A percentile compares a stretch with the other conserved stretches of the same genome.
phyloP scores from a whole-genome alignment of 1,140 invertebrate genomes.

The Scaptomyza montana region DNA sequence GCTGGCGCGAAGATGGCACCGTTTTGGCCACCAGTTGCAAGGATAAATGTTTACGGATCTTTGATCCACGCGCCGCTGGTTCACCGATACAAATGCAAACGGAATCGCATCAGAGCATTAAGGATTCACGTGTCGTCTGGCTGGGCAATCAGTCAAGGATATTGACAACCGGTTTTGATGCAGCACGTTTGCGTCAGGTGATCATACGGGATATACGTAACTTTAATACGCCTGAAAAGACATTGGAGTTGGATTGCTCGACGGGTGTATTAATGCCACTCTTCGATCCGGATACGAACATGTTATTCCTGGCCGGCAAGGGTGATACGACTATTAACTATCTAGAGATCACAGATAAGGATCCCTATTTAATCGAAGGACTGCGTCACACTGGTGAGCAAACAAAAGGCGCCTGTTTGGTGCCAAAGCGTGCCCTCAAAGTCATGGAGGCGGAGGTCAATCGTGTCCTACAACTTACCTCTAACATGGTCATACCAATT shows the following conservation, averaged over 20 bases:
- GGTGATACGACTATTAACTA: slow-evolving; percentile 94
- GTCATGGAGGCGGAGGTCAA: slow-evolving; percentile 98
- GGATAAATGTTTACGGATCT: slow-evolving; percentile 92
- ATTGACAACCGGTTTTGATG: slow-evolving; percentile 92
- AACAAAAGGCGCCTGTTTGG: slow-evolving; percentile 95
- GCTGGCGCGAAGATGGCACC: slow-evolving; percentile 93
- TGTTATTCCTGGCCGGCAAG: slow-evolving; percentile 97
- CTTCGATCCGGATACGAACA: slow-evolving; percentile 95
- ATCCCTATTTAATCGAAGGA: slow-evolving; percentile 93
- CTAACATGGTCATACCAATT: slow-evolving; percentile 93
- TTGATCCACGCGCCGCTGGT: slow-evolving; percentile 89
- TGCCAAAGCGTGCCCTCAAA: slow-evolving; percentile 95
- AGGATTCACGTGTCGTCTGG: slow-evolving; percentile 95
- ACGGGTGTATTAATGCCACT: slow-evolving; percentile 95
- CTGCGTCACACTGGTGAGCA: slow-evolving; percentile 88
- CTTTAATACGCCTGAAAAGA: slow-evolving; percentile 90
- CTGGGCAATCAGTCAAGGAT: slow-evolving; percentile 92
- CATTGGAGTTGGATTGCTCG: slow-evolving; percentile 93
- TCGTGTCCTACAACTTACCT: slow-evolving; percentile 92
- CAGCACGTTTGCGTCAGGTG: slow-evolving; percentile 91
- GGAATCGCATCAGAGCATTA: slow-evolving; percentile 93
- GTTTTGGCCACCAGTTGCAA: slow-evolving; percentile 90
- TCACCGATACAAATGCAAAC: slow-evolving; percentile 87
- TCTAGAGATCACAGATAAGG: slow-evolving; percentile 92
- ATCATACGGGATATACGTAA: slow-evolving; percentile 94